Percentiles rank a stretch among this genome's conserved stretches.
Conservation (phyloP, 1,140 invertebrate genomes). For the Drosophila repletoides region DNA sequence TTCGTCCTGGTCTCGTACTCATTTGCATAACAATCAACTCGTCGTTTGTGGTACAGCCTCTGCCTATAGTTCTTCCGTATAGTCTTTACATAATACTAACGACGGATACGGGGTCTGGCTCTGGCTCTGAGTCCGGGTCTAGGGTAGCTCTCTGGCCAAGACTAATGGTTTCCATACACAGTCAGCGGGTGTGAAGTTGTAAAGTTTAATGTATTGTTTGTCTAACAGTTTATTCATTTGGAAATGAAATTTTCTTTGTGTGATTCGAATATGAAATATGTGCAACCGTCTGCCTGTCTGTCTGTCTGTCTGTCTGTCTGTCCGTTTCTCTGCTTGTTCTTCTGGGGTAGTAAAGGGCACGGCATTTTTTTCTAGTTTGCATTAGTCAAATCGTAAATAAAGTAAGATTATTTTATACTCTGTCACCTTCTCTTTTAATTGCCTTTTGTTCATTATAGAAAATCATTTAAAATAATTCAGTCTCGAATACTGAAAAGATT, state of each 20-base stretch:
- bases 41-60: slow-evolving; percentile 67
- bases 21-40: slow-evolving; percentile 80
- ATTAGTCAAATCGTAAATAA: too few species aligned
- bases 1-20: slow-evolving; percentile 70
- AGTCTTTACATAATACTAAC: neutral
- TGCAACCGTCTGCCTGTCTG: too few species aligned
- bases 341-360: slow-evolving; percentile 44
- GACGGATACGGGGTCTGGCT: neutral
- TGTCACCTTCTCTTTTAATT: too few species aligned
- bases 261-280: slow-evolving; percentile 55
- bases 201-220: slow-evolving; percentile 81
- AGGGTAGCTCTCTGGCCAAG: slow-evolving; percentile 20
- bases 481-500: too few species aligned
- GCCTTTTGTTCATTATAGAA: too few species aligned
- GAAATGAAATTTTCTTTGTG: slow-evolving; percentile 55
- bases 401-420: too few species aligned
- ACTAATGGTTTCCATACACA: slow-evolving; percentile 61
- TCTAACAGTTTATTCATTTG: slow-evolving; percentile 80
- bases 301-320: too few species aligned
- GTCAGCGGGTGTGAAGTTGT: slow-evolving; percentile 77
- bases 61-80: slow-evolving; percentile 6
- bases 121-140: too few species aligned
- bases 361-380: neutral
- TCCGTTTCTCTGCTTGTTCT: too few species aligned
- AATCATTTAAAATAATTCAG: too few species aligned